Evolutionary conservation across 2,888 invertebrate species (phyloP), one percentile per base, ranked within the genome.

Genomic region (Bibio marci): DNA sequence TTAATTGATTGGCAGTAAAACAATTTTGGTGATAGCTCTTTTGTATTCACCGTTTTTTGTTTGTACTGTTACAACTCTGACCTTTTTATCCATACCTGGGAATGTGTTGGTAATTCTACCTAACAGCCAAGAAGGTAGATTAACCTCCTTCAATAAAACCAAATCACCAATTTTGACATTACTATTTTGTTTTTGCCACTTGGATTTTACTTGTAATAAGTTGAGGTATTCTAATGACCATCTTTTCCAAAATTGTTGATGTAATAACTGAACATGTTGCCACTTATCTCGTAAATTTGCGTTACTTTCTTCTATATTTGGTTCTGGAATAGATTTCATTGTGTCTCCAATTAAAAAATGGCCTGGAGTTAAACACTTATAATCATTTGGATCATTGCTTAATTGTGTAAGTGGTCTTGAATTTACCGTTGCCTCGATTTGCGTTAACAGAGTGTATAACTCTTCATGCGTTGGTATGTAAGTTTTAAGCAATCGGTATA

Each of bases 371-470:
- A 40, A 13, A 10, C 14, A 10, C n/a, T 30, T 18, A 32, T 22
- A 30, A 33, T 43, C 42, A 32, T 15, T 30, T 14, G 14, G n/a
- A 11, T 28, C 30, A 15, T 36, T 35, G 2, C 26, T 30, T 5
- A 32, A 38, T 35, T 13, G 8, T 8, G 4, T 38, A 2, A 51
- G 13, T 11, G 48, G 47, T 13, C 48, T 31, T 7, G 46, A 48
- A 39, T 50, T 49, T 3, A 49, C 30, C 12, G 43, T 34, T 2
- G 46, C 48, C 36, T 49, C 47, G 12, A 49, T 45, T 36, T 48
- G 46, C 8, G 40, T 38, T 2, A 45, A 11, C 3, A 48, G 22
- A 5, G 47, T 51, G 12, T 38, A 27, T 30, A 50, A 38, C 30
- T 39, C 35, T 15, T 40, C 40, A 25, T 36, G 36, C 3, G 36